Evolutionary conservation across 2,888 invertebrate genomes (phyloP), one percentile per base, ranked within the genome.

Genomic region (Tipula vernalis): DNA sequence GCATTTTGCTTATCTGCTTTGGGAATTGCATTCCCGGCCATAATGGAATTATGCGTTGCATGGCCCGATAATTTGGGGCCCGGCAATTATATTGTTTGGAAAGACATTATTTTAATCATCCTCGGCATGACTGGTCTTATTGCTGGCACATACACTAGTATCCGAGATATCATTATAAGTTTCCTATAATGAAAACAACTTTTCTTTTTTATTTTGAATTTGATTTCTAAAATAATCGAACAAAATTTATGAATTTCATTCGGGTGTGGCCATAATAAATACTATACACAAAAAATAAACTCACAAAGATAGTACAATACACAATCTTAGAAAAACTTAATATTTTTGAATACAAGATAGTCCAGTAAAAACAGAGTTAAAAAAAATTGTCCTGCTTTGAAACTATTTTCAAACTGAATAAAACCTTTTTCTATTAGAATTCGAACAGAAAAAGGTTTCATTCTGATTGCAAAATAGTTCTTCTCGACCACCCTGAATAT

Each of bases 1-100:
- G 95, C 96, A 0, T 92, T 96, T 85, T 95, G 95, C 88, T 92
- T 95, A 87, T 95, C 95, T 4, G 94, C 95, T 2, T 91, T 96
- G 86, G 96, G 96, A 8, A 93, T 96, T 57, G 94, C 95, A 2
- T 95, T 96, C 90, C 96, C 96, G 36, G 95, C 95, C 0, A 93
- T 95, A 42, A 95, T 96, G 89, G 95, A 96, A 89, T 92, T 95
- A 83, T 95, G 96, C 89, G 95, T 95, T 0, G 92, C 94, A 87
- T 96, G 94, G 94, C 94, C 95, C 0, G 92, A 93, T 88, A 91
- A 93, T 36, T 91, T 93, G n/a, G 94, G 94, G 0, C 91, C 91
- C 86, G 90, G 89, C 87, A 90, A 91, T 47, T 88, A 92, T 86
- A 90, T 92, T 88, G 87, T 92, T 2, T 89, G 91, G 12, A 95